These are phyloP conservation scores for Stenurella melanura DNA, from an alignment of 2,888 invertebrate species.

Conservation along the genomic window DNA sequence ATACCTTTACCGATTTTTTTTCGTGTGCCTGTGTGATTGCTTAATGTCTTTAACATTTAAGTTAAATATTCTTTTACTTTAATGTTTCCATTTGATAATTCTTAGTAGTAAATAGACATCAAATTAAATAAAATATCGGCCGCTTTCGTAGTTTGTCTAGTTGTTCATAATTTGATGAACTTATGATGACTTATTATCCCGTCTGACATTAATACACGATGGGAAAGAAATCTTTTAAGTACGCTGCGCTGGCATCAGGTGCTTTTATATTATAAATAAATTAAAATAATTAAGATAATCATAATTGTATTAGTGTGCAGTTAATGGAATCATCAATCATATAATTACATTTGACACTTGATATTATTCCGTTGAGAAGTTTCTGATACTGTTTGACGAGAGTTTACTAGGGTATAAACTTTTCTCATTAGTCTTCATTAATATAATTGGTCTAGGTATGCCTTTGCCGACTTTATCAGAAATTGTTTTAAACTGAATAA, in stretches of 20 bases:
- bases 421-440: conserved; percentile 63
- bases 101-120: no score
- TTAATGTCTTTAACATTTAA: no score
- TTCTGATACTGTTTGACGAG: conserved; percentile 45
- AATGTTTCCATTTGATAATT: no score
- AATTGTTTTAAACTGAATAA: background rate
- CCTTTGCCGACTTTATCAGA: background rate
- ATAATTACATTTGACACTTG: conserved; percentile 52
- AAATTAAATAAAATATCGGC: no score
- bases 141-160: no score
- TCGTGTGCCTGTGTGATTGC: no score
- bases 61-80: no score
- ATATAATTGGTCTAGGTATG: conserved; percentile 32
- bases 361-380: conserved; percentile 46
- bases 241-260: conserved; percentile 29
- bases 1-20: no score
- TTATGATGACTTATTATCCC: no score
- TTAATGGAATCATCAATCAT: conserved; percentile 54
- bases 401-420: conserved; percentile 51
- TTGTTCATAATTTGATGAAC: no score
- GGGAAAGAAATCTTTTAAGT: background rate
- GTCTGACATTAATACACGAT: no score
- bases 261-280: background rate
- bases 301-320: background rate
- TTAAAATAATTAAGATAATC: conserved; percentile 25